Evolutionary conservation across 2,113 vertebrate genomes (phyloP).

Genomic region (Microtus pennsylvanicus): DNA sequence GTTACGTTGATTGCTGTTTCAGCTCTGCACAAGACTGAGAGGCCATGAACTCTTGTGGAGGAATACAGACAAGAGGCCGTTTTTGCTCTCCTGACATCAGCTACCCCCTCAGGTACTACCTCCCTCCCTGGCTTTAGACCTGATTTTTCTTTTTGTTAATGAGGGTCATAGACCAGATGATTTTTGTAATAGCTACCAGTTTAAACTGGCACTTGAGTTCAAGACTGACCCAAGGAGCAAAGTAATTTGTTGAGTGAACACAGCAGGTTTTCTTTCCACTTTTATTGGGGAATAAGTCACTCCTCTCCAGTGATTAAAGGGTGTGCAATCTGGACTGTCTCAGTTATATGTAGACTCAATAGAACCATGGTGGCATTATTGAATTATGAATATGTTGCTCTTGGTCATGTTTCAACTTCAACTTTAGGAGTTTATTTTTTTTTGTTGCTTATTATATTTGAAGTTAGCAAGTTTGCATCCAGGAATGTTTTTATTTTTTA

Average conservation of each 20-base stretch:
- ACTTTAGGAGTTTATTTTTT: neutral
- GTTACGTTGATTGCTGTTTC: neutral
- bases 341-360: neutral
- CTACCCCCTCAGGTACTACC: neutral
- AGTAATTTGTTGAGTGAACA: conserved; percentile 39
- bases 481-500: conserved; percentile 14
- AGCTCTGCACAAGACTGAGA: neutral
- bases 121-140: neutral
- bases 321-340: neutral
- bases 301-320: neutral
- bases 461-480: neutral
- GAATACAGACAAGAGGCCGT: neutral
- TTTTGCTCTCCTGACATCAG: neutral
- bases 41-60: neutral
- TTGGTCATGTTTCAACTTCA: neutral
- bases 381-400: neutral
- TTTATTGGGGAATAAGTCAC: neutral
- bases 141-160: neutral
- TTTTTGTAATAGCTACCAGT: neutral
- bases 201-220: conserved; percentile 10
- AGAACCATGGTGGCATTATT: neutral
- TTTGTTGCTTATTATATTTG: neutral
- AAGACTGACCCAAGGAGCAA: neutral
- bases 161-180: neutral
- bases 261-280: neutral